Evolutionary conservation across 2,113 vertebrate species (phyloP).

Genomic region (Parotia lawesii): DNA sequence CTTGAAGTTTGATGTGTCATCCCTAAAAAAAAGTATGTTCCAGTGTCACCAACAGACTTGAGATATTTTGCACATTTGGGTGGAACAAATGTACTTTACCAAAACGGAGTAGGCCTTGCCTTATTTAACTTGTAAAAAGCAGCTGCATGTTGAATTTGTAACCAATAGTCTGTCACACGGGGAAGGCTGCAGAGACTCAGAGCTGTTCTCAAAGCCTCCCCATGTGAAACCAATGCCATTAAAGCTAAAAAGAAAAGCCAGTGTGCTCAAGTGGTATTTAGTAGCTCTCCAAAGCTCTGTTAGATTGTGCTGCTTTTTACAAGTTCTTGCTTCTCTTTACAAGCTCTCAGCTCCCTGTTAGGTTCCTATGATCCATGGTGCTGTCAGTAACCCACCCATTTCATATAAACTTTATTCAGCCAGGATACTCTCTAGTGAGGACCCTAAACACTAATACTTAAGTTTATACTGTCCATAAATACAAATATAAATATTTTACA

Average conservation of each 20-base stretch:
- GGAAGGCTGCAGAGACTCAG: neutral
- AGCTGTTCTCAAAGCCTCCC: neutral
- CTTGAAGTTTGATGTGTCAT: neutral
- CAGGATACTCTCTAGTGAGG: neutral
- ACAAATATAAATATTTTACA: neutral
- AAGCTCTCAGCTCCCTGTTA: neutral
- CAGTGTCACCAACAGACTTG: neutral
- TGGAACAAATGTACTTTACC: neutral
- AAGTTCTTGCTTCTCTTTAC: neutral
- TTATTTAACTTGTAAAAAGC: constrained; percentile 1
- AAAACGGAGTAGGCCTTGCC: neutral
- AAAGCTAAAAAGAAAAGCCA: neutral
- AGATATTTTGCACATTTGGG: neutral
- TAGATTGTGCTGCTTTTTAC: neutral
- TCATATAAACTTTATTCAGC: neutral
- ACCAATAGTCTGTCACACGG: neutral
- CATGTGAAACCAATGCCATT: neutral
- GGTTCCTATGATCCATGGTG: rapidly evolving
- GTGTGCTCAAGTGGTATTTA: neutral
- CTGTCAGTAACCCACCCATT: neutral
- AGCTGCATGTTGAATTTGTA: neutral
- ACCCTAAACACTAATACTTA: neutral
- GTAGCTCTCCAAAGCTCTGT: neutral
- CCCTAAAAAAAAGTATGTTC: neutral
- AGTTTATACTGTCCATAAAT: neutral